Percentiles rank a stretch among this genome's conserved stretches.
These are phyloP conservation scores for Scleropages formosus DNA, from an alignment of 2,797 vertebrate species.

Conservation along the genomic window DNA sequence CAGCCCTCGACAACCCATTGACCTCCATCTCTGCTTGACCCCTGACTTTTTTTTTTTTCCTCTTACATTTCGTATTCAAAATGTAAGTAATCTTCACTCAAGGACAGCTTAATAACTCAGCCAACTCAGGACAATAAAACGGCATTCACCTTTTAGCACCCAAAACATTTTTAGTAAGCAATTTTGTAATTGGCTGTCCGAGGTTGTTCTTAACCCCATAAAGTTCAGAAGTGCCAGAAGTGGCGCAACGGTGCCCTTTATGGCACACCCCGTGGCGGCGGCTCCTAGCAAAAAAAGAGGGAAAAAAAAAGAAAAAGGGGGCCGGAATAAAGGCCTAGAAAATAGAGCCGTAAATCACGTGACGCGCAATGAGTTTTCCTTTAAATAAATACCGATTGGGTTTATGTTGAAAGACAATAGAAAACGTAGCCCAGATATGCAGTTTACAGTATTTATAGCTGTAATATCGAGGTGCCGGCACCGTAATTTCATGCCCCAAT, in stretches of 20 bases:
- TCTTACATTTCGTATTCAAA: slow-evolving; percentile 65
- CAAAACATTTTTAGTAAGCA: slow-evolving; percentile 77
- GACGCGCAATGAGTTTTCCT: slow-evolving; percentile 99
- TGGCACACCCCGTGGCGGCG: slow-evolving; percentile 63
- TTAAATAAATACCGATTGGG: slow-evolving; percentile 99
- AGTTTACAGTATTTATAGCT: slow-evolving; percentile 99
- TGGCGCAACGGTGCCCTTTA: slow-evolving; percentile 60
- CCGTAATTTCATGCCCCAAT: slow-evolving; percentile 99
- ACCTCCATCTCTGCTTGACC: slow-evolving; percentile 73
- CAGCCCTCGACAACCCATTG: slow-evolving; percentile 62
- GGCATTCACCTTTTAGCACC: slow-evolving; percentile 69
- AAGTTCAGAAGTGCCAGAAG: slow-evolving; percentile 74
- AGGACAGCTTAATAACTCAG: slow-evolving; percentile 70
- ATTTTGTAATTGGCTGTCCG: slow-evolving; percentile 75
- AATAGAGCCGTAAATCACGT: slow-evolving; percentile 97
- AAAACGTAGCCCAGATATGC: slow-evolving; percentile 99
- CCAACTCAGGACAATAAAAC: slow-evolving; percentile 56
- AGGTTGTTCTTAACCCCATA: slow-evolving; percentile 69
- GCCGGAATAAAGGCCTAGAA: slow-evolving; percentile 72
- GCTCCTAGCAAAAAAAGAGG: slow-evolving; percentile 62
- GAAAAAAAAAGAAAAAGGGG: slow-evolving; percentile 58
- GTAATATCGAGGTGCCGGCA: slow-evolving; percentile 99
- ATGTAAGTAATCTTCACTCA: slow-evolving; percentile 72
- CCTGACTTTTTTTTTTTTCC: slow-evolving; percentile 38
- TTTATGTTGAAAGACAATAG: slow-evolving; percentile 99